Base-by-base conservation (phyloP, 1,140 invertebrate species). In the Drosophila sproati region DNA sequence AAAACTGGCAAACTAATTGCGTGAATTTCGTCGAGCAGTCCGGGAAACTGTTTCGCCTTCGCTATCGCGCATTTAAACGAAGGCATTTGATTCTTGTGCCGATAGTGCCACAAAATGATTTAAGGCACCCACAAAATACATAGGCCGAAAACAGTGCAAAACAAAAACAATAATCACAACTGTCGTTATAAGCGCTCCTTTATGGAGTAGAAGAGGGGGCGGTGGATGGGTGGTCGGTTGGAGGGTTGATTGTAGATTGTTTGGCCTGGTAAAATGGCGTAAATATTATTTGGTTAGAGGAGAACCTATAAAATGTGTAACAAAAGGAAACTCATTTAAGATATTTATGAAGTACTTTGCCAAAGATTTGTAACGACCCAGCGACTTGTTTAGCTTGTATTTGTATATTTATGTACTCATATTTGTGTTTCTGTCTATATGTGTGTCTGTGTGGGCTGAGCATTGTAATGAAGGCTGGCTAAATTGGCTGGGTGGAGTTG, bases 31-130 rank as follows among this genome's bases (percentile, higher is more conserved):
- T 45, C 52, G 68, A 66, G 54, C 63, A 67, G 61, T 71, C 48
- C 59, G 63, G 80, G 60, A 57, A 70, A 69, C 60, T 62, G 62
- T 68, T 64, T 75, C 77, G 64, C 73, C 77, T 73, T 55, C 59
- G 77, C 77, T 88, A 88, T 88, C 85, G 85, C 85, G 77, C 86
- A 82, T 88, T 89, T 88, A 88, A 88, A 88, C 85, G 85, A 88
- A 88, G 85, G 85, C 85, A 88, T 88, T 88, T 88, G 85, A 88
- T 88, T 89, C 68, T 88, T 80, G 85, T 89, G 71, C 85, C 85
- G 85, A 89, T 89, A 89, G 62, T 89, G 85, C 85, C 85, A 89
- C 62, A 72, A 69, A 76, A 89, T 89, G 85, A 89, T 89, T 89
- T 89, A 89, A 78, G 80, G 70, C 52, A 75, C 43, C 31, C 50